A percentile compares a stretch with the other conserved stretches of the same genome.
These are phyloP conservation scores for Limonius californicus DNA, from an alignment of 1,140 invertebrate genomes.

Conservation along the genomic window DNA sequence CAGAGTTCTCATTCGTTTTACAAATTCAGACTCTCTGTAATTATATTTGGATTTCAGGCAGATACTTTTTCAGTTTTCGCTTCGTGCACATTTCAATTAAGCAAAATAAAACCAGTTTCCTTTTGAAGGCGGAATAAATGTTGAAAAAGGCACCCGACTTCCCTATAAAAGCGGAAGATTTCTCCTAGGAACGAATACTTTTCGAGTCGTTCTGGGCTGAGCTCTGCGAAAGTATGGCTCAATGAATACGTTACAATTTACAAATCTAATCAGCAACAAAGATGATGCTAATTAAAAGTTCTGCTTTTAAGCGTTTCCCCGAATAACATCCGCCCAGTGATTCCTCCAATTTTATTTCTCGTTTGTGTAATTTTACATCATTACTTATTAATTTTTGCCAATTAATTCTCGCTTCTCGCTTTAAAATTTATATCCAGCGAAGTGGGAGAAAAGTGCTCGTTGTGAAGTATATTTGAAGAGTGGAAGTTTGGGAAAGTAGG, in stretches of 20 bases:
- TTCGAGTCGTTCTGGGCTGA: too few relatives aligned
- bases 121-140: not conserved
- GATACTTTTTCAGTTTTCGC: slow-evolving; percentile 39
- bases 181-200: too few relatives aligned
- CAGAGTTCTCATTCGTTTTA: slow-evolving; percentile 26
- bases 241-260: too few relatives aligned
- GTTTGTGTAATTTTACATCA: too few relatives aligned
- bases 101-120: slow-evolving; percentile 30
- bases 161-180: not conserved
- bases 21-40: slow-evolving; percentile 35
- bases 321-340: too few relatives aligned
- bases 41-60: slow-evolving; percentile 39
- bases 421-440: not conserved
- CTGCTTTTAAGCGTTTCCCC: too few relatives aligned
- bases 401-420: not conserved
- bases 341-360: too few relatives aligned
- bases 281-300: too few relatives aligned
- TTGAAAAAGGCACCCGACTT: not conserved
- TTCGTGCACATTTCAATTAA: slow-evolving; percentile 37
- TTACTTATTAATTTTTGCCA: not conserved
- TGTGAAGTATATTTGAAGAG: slow-evolving; percentile 3
- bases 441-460: not conserved
- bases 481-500: not conserved
- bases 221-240: not conserved
- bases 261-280: too few relatives aligned